Conservation (phyloP, 2,113 vertebrate species). For the Nettapus auritus region DNA sequence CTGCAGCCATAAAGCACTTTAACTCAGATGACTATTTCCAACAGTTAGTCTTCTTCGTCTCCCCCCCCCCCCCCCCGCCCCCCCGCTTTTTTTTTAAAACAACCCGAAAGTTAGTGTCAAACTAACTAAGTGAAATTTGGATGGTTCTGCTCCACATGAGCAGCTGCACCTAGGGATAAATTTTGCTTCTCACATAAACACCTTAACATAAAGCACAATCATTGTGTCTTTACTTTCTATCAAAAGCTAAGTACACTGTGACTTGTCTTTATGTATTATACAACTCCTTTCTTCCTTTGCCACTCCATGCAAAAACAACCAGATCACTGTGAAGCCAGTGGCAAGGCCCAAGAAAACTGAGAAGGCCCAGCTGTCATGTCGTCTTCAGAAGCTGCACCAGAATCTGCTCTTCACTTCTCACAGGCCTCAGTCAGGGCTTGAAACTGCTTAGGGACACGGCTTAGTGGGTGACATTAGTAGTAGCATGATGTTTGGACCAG, state of each 20-base stretch:
- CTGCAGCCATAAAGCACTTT: neutral
- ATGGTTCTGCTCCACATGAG: neutral
- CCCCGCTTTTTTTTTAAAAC: neutral
- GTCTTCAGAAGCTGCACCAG: neutral
- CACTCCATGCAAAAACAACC: neutral
- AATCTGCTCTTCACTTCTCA: neutral
- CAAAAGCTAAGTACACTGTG: neutral
- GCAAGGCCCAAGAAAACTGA: neutral
- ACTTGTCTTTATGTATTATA: neutral
- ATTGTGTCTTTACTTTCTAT: neutral
- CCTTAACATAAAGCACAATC: neutral
- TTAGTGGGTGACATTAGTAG: too few species aligned
- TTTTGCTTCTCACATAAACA: neutral
- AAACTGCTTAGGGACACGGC: neutral
- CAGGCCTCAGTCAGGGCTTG: neutral
- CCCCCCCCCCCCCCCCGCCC: too few species aligned
- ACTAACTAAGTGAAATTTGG: neutral
- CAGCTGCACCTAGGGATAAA: neutral
- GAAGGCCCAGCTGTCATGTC: neutral
- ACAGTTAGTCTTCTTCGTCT: neutral
- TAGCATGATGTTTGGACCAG: too few species aligned
- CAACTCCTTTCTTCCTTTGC: neutral
- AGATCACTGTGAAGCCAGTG: neutral
- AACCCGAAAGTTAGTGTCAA: neutral
- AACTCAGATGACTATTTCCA: neutral